Percentiles rank a stretch among this genome's conserved stretches.
phyloP scores from a whole-genome alignment of 2,888 invertebrate genomes.

The Trachelus iudaicus region DNA sequence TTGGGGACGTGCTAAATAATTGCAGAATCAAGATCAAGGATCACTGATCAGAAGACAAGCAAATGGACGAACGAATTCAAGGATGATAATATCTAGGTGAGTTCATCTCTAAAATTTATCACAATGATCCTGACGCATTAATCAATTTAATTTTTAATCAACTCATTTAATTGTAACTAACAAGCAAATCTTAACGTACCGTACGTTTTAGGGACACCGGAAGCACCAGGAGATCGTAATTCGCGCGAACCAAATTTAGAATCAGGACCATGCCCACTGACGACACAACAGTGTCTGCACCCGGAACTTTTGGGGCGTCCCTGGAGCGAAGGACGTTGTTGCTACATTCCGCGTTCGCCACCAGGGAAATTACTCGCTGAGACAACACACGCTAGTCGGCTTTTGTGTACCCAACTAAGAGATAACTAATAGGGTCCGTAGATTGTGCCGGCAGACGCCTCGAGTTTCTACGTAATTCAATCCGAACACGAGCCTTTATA shows the following conservation, averaged over 20 bases:
- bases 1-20: neutral
- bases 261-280: neutral
- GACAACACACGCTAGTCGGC: slow-evolving; percentile 28
- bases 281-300: neutral
- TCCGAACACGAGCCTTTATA: slow-evolving; percentile 9
- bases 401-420: slow-evolving; percentile 39
- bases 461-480: slow-evolving; percentile 28
- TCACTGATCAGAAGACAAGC: neutral
- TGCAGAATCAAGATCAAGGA: neutral
- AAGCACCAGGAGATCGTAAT: neutral
- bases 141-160: no score
- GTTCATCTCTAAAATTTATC: neutral
- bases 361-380: slow-evolving; percentile 29
- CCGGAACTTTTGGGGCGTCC: neutral
- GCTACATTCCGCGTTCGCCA: slow-evolving; percentile 14
- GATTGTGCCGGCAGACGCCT: slow-evolving; percentile 21
- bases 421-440: slow-evolving; percentile 41
- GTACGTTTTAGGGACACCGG: neutral
- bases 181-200: neutral
- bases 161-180: neutral
- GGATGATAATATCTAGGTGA: neutral
- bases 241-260: neutral
- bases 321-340: slow-evolving; percentile 5
- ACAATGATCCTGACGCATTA: no score
- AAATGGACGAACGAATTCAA: neutral